Base-by-base conservation (phyloP, 1,140 invertebrate genomes). In the Anadara kagoshimensis region DNA sequence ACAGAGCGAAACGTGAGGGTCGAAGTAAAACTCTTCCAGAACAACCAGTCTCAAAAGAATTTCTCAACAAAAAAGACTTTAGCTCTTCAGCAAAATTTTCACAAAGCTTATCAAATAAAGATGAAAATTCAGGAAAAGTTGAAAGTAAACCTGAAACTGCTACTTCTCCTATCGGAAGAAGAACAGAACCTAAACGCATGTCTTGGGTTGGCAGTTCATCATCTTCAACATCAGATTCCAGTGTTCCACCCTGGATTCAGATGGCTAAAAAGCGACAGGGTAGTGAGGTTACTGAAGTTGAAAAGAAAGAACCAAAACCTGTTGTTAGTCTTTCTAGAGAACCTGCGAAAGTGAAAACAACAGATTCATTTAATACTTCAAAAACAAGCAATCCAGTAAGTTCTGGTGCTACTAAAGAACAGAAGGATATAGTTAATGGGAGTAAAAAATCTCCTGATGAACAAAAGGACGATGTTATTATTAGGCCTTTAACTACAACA, bases 1-100 rank as follows among this genome's bases (percentile, higher is more conserved):
- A 83, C 69, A 82, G 69, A 69, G 45, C 79, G 7, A 82, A 79
- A 67, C 68, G 85, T 53, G 78, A 82, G 59, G 68, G 45, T 61
- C 78, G 85, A 41, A 86, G 85, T 66, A 83, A 81, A 67, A 86
- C 85, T 5, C 64, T 86, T 16, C 83, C 85, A 63, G 81, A 76
- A 53, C 77, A 77, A 49, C 73, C 71, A n/a, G 70, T 79, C 12
- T 64, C 79, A 29, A 71, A 67, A 53, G 77, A 81, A 12, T 63
- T 81, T 47, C 41, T 62, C 76, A n/a, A 65, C 63, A 47, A 76
- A 76, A 47, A 47, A 56, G 11, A 45, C 49, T 26, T 45, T 47
- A 49, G 41, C 45, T 22, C 29, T 36, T 20, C 61, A 18, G n/a
- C 49, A 64, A 64, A 49, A 64, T 64, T 64, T 49, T 51, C 62